phyloP scores from a whole-genome alignment of 2,797 vertebrate species.

The Gadopsis bispinosus region DNA sequence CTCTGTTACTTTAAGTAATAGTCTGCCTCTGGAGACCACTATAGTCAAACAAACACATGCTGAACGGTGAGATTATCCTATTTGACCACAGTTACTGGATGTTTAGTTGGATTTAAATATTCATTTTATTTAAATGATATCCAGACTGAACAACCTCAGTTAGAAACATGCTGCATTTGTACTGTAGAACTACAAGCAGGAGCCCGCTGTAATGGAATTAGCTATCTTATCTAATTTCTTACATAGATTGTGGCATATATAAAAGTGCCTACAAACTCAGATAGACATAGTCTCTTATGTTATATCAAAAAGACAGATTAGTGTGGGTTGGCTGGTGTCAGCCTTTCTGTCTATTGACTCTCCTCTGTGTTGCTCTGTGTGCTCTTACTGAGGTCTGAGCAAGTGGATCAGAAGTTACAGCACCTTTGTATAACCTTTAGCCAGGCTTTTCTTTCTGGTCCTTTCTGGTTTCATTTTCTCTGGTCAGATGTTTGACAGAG shows the following conservation, averaged over 20 bases:
- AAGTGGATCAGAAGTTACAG: slow-evolving; percentile 26
- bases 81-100: slow-evolving; percentile 17
- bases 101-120: neutral
- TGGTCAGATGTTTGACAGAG: slow-evolving; percentile 44
- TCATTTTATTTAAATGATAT: neutral
- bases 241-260: slow-evolving; percentile 3
- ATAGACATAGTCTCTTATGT: neutral
- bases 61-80: slow-evolving; percentile 27
- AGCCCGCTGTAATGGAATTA: slow-evolving; percentile 1
- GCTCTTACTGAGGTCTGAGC: slow-evolving; percentile 26
- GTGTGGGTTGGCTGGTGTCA: slow-evolving; percentile 8
- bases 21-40: slow-evolving; percentile 14
- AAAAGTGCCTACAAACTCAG: neutral
- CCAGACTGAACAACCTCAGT: neutral
- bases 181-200: slow-evolving; percentile 5
- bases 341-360: slow-evolving; percentile 11
- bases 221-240: slow-evolving; percentile 15
- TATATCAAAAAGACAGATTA: neutral
- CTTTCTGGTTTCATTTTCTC: slow-evolving; percentile 49
- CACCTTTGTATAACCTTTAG: slow-evolving; percentile 48
- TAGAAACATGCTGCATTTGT: neutral
- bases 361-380: slow-evolving; percentile 4
- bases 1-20: slow-evolving; percentile 30
- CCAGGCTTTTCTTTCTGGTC: slow-evolving; percentile 27
- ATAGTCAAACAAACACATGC: slow-evolving; percentile 28